Conservation (phyloP, 2,888 invertebrate species). For the Synanthedon myopaeformis region DNA sequence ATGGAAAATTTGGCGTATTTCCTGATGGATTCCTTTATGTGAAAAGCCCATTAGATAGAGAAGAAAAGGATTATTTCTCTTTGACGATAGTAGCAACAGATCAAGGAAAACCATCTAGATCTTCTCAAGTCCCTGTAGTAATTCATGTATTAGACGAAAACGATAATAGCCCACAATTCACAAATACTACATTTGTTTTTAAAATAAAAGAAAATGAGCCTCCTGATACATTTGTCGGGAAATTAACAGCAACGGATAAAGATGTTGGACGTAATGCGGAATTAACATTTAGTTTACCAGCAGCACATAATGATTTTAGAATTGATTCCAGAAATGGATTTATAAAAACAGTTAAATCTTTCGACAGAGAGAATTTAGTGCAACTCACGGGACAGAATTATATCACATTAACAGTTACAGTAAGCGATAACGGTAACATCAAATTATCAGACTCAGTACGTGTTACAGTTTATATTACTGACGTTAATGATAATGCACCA, state of each 20-base stretch:
- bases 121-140: constrained; percentile 89
- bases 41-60: constrained; percentile 86
- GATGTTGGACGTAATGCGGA: constrained; percentile 95
- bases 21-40: constrained; percentile 95
- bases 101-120: constrained; percentile 80
- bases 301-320: constrained; percentile 82
- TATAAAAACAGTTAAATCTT: constrained; percentile 84
- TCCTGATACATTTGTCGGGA: constrained; percentile 91
- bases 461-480: constrained; percentile 87
- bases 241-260: constrained; percentile 87
- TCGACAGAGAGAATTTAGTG: constrained; percentile 90
- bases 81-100: constrained; percentile 87
- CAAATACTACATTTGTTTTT: constrained; percentile 90
- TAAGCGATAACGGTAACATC: constrained; percentile 84
- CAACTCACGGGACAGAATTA: constrained; percentile 82
- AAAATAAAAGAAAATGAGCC: constrained; percentile 90
- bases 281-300: constrained; percentile 82
- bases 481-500: constrained; percentile 93
- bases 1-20: constrained; percentile 91
- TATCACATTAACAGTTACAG: constrained; percentile 86
- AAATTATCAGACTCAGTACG: constrained; percentile 86
- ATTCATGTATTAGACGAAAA: constrained; percentile 96
- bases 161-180: constrained; percentile 94
- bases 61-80: constrained; percentile 91
- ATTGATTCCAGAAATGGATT: constrained; percentile 93